phyloP scores from a whole-genome alignment of 2,888 invertebrate genomes.

The Drosophila pseudotalamancana region DNA sequence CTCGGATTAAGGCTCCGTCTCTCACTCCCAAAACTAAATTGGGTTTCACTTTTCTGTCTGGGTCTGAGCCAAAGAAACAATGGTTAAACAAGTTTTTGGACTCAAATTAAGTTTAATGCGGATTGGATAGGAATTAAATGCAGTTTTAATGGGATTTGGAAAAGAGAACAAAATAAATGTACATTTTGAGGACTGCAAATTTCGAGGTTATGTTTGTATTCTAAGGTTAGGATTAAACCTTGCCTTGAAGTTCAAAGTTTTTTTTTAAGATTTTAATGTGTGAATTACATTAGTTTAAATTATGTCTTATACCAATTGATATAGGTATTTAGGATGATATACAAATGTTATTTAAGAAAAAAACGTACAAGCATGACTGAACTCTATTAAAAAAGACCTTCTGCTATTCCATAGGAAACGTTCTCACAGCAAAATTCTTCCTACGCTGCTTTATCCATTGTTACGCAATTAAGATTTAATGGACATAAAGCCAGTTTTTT shows the following conservation, averaged over 20 bases:
- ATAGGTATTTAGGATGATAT: too few species aligned
- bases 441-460: background rate
- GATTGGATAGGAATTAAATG: conserved; percentile 39
- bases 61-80: conserved; percentile 23
- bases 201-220: background rate
- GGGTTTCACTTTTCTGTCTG: conserved; percentile 25
- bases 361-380: too few species aligned
- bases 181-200: background rate
- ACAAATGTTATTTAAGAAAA: too few species aligned
- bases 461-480: conserved; percentile 11
- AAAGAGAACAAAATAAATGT: background rate
- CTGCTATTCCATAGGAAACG: too few species aligned
- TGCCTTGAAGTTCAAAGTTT: too few species aligned
- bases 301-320: too few species aligned
- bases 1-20: background rate
- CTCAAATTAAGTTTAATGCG: conserved; percentile 24
- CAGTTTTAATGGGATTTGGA: conserved; percentile 22
- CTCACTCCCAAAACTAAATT: conserved; percentile 5
- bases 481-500: conserved; percentile 12
- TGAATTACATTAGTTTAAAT: too few species aligned
- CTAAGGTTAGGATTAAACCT: background rate
- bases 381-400: too few species aligned
- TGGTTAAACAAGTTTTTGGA: conserved; percentile 29
- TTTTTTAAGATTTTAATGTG: background rate
- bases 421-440: background rate